Evolutionary conservation across 2,797 vertebrate species (phyloP).

Genomic region (Phrynocephalus vlangalii): DNA sequence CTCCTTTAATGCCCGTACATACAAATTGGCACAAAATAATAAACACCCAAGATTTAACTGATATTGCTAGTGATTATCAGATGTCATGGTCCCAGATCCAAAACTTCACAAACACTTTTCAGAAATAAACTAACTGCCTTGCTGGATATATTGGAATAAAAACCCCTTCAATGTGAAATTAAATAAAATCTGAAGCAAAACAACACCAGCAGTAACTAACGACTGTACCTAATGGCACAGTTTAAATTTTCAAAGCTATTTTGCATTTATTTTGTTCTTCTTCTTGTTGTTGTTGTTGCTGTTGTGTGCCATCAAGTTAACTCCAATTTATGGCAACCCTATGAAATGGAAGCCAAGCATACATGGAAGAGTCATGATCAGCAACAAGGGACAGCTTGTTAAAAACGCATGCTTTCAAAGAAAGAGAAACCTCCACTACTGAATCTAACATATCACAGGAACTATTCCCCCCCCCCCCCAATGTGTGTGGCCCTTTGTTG

Average conservation of each 20-base stretch:
- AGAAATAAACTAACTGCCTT: conserved; percentile 67
- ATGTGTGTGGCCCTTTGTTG: too few relatives aligned
- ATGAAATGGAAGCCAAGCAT: too few relatives aligned
- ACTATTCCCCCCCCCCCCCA: too few relatives aligned
- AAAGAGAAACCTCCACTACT: too few relatives aligned
- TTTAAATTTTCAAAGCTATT: neutral
- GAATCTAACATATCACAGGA: too few relatives aligned
- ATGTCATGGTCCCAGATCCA: conserved; percentile 38
- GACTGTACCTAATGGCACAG: conserved; percentile 46
- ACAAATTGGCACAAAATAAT: conserved; percentile 43
- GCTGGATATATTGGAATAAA: conserved; percentile 62
- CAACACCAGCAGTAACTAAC: conserved; percentile 50
- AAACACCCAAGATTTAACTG: conserved; percentile 38
- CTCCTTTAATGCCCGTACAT: conserved; percentile 41
- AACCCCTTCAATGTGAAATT: conserved; percentile 70
- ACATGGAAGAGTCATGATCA: too few relatives aligned
- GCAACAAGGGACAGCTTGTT: too few relatives aligned
- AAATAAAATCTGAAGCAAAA: conserved; percentile 59
- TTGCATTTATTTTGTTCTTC: too few relatives aligned
- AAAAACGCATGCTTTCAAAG: too few relatives aligned
- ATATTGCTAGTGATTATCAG: conserved; percentile 47
- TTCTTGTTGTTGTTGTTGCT: too few relatives aligned
- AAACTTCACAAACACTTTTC: conserved; percentile 55
- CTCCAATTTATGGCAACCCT: too few relatives aligned
- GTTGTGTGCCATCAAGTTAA: too few relatives aligned